Evolutionary conservation across 2,113 vertebrate genomes (phyloP).

Genomic region (Spheniscus mendiculus): DNA sequence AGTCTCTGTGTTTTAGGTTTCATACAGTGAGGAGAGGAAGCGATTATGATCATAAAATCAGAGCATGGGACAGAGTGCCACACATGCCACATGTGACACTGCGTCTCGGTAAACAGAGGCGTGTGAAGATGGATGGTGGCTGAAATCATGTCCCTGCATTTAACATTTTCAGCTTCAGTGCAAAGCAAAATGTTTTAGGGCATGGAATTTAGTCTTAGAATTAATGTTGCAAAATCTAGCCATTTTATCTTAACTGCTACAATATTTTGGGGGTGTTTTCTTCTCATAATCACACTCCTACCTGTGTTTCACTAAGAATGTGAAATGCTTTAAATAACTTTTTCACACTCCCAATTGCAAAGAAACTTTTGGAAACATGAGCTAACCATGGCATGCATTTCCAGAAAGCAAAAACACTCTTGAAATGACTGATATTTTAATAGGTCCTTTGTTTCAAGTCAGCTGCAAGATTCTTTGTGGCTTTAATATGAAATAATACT

Average conservation of each 20-base stretch:
- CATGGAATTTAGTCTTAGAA: background rate
- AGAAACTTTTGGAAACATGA: background rate
- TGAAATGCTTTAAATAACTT: background rate
- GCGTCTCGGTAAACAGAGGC: background rate
- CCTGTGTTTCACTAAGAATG: background rate
- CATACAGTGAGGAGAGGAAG: background rate
- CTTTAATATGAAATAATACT: background rate
- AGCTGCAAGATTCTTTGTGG: background rate
- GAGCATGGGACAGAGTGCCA: background rate
- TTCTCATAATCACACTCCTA: background rate
- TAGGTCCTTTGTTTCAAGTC: background rate
- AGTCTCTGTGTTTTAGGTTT: background rate
- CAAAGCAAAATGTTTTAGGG: background rate
- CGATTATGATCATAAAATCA: fast-evolving
- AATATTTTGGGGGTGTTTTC: background rate
- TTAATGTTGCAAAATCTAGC: background rate
- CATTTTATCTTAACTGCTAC: background rate
- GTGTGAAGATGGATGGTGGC: background rate
- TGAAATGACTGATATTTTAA: background rate
- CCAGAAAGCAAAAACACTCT: background rate
- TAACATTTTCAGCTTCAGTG: background rate
- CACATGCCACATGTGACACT: background rate
- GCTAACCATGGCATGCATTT: background rate
- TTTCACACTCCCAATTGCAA: background rate
- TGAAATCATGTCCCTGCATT: background rate